Conservation (phyloP, 1,140 invertebrate genomes). For the Vanessa atalanta region DNA sequence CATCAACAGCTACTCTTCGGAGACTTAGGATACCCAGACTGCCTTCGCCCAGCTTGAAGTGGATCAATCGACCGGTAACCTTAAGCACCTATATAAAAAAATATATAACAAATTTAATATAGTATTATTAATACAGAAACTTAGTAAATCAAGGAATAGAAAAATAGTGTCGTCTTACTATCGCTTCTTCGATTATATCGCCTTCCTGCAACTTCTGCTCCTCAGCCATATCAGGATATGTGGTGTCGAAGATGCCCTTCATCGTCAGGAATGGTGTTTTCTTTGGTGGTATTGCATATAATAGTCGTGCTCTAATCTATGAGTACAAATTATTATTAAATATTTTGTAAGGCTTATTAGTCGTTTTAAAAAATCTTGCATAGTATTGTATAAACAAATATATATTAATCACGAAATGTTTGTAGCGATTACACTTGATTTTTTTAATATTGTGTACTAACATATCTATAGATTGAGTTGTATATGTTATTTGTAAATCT, state of each 20-base stretch:
- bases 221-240: constrained; percentile 58
- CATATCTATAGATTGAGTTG: no score
- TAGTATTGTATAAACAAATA: no score
- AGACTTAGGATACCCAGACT: constrained; percentile 55
- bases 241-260: constrained; percentile 63
- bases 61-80: constrained; percentile 55
- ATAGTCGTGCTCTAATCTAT: constrained; percentile 80
- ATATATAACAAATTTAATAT: no score
- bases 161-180: constrained; percentile 48
- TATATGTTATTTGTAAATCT: no score
- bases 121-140: no score
- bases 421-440: no score
- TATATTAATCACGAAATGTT: no score
- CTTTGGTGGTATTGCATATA: constrained; percentile 85
- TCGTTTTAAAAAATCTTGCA: no score
- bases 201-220: constrained; percentile 66
- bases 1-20: constrained; percentile 56
- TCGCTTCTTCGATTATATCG: constrained; percentile 67
- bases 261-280: constrained; percentile 81
- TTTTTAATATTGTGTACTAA: no score
- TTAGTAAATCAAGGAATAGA: no score
- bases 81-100: constrained; percentile 55
- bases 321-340: not conserved
- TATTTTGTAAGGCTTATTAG: no score
- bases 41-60: constrained; percentile 52